These are phyloP conservation scores for Pinctada fucata DNA, from an alignment of 2,888 invertebrate genomes.

Conservation along the genomic window DNA sequence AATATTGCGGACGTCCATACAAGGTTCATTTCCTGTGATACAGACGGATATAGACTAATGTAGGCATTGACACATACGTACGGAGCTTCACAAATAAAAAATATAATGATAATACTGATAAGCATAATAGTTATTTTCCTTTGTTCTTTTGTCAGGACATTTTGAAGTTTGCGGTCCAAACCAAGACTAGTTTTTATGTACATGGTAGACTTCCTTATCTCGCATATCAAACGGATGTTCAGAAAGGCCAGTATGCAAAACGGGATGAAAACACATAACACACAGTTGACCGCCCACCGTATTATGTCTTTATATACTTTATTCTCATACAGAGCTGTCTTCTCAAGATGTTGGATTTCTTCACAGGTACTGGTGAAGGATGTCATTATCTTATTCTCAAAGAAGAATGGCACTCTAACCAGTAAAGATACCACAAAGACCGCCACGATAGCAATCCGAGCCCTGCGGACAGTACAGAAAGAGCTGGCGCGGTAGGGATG, in stretches of 20 bases:
- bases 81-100: slow-evolving; percentile 73
- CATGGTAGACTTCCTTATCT: slow-evolving; percentile 71
- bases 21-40: slow-evolving; percentile 30
- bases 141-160: slow-evolving; percentile 69
- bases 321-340: slow-evolving; percentile 52
- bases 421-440: slow-evolving; percentile 62
- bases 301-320: slow-evolving; percentile 51
- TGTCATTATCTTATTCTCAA: slow-evolving; percentile 55
- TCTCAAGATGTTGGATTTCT: slow-evolving; percentile 39
- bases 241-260: slow-evolving; percentile 66
- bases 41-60: slow-evolving; percentile 18
- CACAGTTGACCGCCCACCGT: slow-evolving; percentile 61
- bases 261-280: slow-evolving; percentile 66
- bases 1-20: slow-evolving; percentile 49
- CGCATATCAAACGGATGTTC: slow-evolving; percentile 70
- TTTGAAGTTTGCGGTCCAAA: slow-evolving; percentile 56
- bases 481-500: slow-evolving; percentile 69
- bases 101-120: slow-evolving; percentile 71
- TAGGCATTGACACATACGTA: slow-evolving; percentile 60
- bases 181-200: slow-evolving; percentile 69
- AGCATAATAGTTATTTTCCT: slow-evolving; percentile 74
- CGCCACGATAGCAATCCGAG: slow-evolving; percentile 62
- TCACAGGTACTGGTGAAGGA: slow-evolving; percentile 30
- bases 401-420: slow-evolving; percentile 65
- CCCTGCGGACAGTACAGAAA: slow-evolving; percentile 67